Conservation (phyloP, 2,113 vertebrate species). For the Xyliphius kryptos region DNA sequence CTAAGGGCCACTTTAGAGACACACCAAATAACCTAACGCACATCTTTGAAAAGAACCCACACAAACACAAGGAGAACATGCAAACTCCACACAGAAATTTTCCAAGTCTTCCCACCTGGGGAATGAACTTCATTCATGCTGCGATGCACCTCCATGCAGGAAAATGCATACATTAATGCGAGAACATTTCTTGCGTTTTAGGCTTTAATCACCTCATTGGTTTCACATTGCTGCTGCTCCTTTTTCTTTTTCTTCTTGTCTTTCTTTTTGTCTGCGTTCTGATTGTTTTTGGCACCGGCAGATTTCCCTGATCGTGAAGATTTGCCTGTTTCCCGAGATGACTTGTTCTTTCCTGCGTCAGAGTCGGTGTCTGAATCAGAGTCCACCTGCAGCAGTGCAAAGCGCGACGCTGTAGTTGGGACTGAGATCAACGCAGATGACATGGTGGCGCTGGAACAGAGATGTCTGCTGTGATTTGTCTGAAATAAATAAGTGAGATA, state of each 20-base stretch:
- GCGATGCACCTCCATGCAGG: too few species aligned
- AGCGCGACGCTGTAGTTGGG: constrained; percentile 84
- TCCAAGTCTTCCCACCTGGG: too few species aligned
- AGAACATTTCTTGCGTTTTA: too few species aligned
- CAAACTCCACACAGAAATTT: too few species aligned
- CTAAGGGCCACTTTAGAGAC: too few species aligned
- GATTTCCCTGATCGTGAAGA: constrained; percentile 59
- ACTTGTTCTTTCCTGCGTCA: constrained; percentile 69
- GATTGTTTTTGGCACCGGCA: constrained; percentile 61
- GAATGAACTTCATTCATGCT: too few species aligned
- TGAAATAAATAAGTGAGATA: too few species aligned
- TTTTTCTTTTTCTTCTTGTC: constrained; percentile 80
- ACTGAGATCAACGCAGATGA: constrained; percentile 79
- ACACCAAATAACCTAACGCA: too few species aligned
- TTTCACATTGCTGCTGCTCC: constrained; percentile 85
- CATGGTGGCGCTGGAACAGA: constrained; percentile 55
- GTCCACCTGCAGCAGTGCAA: constrained; percentile 87
- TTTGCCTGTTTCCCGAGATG: constrained; percentile 61
- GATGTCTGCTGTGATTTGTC: too few species aligned
- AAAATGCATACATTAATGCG: too few species aligned
- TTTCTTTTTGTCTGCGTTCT: constrained; percentile 78
- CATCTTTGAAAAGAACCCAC: too few species aligned
- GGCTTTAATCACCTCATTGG: constrained; percentile 71
- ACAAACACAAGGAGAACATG: too few species aligned
- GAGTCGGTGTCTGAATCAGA: constrained; percentile 81